phyloP scores from a whole-genome alignment of 1,140 invertebrate genomes.

The Agrypnia vestita region DNA sequence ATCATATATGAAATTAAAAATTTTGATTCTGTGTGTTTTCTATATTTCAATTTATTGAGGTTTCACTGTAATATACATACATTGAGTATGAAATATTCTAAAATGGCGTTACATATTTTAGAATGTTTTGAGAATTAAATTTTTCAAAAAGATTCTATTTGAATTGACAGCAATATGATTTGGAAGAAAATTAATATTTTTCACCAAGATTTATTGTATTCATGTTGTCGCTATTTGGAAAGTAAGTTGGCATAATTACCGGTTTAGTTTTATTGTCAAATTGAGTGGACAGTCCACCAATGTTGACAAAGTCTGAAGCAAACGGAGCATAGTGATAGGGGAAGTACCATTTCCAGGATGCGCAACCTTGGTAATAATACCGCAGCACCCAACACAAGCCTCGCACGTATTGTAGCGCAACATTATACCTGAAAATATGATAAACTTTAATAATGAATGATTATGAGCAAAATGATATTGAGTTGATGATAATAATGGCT shows the following conservation, averaged over 20 bases:
- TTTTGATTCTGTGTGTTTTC: no score
- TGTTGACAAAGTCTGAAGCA: conserved; percentile 98
- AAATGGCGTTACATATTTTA: no score
- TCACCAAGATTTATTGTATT: neutral
- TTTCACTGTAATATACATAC: no score
- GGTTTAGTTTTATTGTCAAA: conserved; percentile 93
- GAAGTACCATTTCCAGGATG: conserved; percentile 99
- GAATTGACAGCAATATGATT: no score
- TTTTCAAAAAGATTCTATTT: no score
- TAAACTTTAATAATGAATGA: neutral
- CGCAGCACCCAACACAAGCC: conserved; percentile 98
- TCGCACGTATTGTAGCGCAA: conserved; percentile 94
- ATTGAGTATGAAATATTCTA: no score
- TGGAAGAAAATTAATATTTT: neutral
- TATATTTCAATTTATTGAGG: no score
- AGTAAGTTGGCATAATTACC: conserved; percentile 69
- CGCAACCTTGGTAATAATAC: conserved; percentile 99
- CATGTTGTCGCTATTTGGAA: neutral
- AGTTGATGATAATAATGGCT: no score
- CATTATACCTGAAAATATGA: conserved; percentile 78
- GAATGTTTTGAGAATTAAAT: no score
- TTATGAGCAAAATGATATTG: no score
- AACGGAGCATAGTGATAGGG: conserved; percentile 99
- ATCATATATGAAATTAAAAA: no score
- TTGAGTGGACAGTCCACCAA: conserved; percentile 86